A percentile compares a stretch with the other conserved stretches of the same genome.
These are phyloP conservation scores for Crocidura indochinensis DNA, from an alignment of 2,797 vertebrate species.

Conservation along the genomic window DNA sequence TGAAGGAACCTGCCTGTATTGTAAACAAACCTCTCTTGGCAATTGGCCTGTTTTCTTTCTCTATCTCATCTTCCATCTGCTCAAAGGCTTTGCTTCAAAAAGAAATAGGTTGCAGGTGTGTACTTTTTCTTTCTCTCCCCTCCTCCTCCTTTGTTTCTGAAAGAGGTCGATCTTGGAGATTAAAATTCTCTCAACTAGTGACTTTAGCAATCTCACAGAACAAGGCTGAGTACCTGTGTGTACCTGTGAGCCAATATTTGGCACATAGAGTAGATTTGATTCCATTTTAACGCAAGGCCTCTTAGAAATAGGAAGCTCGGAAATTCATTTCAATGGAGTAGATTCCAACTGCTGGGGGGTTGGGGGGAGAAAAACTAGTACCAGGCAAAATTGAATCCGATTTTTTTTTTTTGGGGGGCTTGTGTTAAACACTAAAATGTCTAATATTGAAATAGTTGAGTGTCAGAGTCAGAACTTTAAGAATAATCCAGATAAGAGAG, in stretches of 20 bases:
- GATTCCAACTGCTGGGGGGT: slow-evolving; percentile 14
- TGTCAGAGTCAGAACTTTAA: slow-evolving; percentile 48
- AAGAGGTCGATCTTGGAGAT: slow-evolving; percentile 85
- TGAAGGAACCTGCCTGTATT: slow-evolving; percentile 73
- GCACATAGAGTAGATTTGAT: neutral
- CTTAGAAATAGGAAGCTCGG: slow-evolving; percentile 48
- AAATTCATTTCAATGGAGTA: slow-evolving; percentile 33
- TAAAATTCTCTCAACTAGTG: slow-evolving; percentile 84
- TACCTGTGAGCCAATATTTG: slow-evolving; percentile 60
- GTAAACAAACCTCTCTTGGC: slow-evolving; percentile 85
- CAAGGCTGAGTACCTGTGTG: neutral
- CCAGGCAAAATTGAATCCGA: slow-evolving; percentile 50
- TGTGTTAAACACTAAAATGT: slow-evolving; percentile 60
- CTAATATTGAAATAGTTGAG: slow-evolving; percentile 61
- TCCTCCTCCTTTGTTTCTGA: slow-evolving; percentile 83
- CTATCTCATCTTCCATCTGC: slow-evolving; percentile 85
- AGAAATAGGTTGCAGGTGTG: slow-evolving; percentile 89
- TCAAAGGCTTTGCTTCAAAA: slow-evolving; percentile 85
- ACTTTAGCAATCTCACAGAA: slow-evolving; percentile 69
- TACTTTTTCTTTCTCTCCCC: slow-evolving; percentile 73
- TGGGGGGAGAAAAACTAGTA: neutral
- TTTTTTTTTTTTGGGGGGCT: slow-evolving; percentile 15
- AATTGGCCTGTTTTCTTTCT: slow-evolving; percentile 83
- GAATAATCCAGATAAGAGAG: slow-evolving; percentile 11
- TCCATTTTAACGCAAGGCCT: slow-evolving; percentile 54